Conservation (phyloP, 2,888 invertebrate genomes). For the Eristalinus sepulchralis region DNA sequence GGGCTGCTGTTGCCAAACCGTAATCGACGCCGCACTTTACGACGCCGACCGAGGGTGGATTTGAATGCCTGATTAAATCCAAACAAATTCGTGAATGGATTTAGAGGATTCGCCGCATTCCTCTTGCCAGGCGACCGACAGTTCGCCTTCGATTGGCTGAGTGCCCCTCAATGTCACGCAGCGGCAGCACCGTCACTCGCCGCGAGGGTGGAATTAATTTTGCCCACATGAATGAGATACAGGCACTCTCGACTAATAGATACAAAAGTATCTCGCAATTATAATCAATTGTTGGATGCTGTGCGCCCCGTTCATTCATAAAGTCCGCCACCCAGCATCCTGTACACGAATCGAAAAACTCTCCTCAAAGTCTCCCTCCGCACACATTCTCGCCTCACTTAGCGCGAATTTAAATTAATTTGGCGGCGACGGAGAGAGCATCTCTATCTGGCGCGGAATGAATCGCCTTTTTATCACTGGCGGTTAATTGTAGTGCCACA, state of each 20-base stretch:
- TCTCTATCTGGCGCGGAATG: slow-evolving; percentile 38
- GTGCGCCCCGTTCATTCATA: slow-evolving; percentile 61
- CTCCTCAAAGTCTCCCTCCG: slow-evolving; percentile 24
- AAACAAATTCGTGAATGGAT: slow-evolving; percentile 61
- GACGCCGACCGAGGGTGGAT: slow-evolving; percentile 50
- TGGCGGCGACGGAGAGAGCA: slow-evolving; percentile 25
- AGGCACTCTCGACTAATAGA: slow-evolving; percentile 59
- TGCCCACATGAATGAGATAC: slow-evolving; percentile 61
- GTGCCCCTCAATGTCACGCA: slow-evolving; percentile 65
- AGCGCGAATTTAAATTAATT: slow-evolving; percentile 70
- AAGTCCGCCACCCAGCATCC: slow-evolving; percentile 36
- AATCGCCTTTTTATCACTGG: slow-evolving; percentile 57
- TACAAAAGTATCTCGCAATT: slow-evolving; percentile 70
- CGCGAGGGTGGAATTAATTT: slow-evolving; percentile 61
- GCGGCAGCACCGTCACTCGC: neutral
- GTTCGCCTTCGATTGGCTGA: slow-evolving; percentile 67
- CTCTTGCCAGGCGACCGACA: neutral
- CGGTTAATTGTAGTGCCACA: slow-evolving; percentile 50
- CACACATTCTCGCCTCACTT: slow-evolving; percentile 48
- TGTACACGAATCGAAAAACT: slow-evolving; percentile 20
- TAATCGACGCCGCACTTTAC: slow-evolving; percentile 65
- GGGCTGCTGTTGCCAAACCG: slow-evolving; percentile 62
- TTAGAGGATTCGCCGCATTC: slow-evolving; percentile 47
- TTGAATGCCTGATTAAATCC: slow-evolving; percentile 69
- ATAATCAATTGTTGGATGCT: slow-evolving; percentile 62